Evolutionary conservation across 2,113 vertebrate species (phyloP), one percentile per base, ranked within the genome.

Genomic region (Xenopus laevis): DNA sequence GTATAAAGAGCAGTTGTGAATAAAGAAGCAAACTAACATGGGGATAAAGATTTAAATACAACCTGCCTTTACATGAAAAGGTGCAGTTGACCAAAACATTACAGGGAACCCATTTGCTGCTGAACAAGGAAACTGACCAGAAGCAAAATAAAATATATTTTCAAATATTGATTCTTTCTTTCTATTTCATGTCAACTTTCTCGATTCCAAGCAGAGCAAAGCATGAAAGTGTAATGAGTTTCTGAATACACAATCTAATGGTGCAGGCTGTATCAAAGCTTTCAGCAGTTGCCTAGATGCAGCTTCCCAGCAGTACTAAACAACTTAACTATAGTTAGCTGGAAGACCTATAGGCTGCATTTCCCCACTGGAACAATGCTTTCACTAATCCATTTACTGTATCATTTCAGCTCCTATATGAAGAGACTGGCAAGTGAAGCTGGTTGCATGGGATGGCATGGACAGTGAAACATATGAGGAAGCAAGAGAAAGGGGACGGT

Each of bases 241-340:
- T 86, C 82, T 87, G 88, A 86, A 83, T 83, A 84, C 83, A 87
- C 78, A 79, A 81, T 82, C 72, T 86, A 85, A 87, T 83, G 83
- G 84, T 78, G 81, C 82, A 81, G 78, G 79, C 84, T 85, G 88
- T 87, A 88, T 90, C 84, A 93, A 91, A 92, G 88, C 75, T 83
- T 83, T 81, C 83, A 80, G 87, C 83, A 81, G 78, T 83, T 85
- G 86, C 83, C 84, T 88, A 75, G 78, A 84, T 82, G 82, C 84
- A 69, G 79, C 85, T 82, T 81, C 88, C 85, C 83, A 88, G 84
- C 87, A 89, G 83, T 84, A 81, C 89, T 87, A 88, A 93, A 91
- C 89, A 93, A 90, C 90, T 89, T 85, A 88, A 92, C 90, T 88
- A 87, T 91, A 91, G 93, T 93, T 91, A 93, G 88, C 86, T 87